Evolutionary conservation across 2,797 vertebrate genomes (phyloP).

Genomic region (Pelodytes ibericus): DNA sequence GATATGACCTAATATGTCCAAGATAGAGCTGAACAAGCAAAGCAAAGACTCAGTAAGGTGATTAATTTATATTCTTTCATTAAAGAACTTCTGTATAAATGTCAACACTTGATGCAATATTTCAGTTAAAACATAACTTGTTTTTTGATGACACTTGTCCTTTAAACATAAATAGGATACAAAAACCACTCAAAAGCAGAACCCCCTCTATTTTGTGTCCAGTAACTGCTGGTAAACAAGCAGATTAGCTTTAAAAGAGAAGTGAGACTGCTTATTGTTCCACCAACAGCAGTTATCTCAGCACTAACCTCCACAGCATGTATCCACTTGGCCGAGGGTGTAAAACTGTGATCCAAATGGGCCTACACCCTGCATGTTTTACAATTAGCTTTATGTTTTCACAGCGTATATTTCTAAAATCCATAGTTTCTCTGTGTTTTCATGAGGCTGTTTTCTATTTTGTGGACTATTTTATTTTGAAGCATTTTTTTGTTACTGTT

Average conservation of each 20-base stretch:
- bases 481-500: too few species aligned
- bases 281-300: neutral
- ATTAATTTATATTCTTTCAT: too few species aligned
- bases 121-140: too few species aligned
- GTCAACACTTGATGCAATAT: too few species aligned
- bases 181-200: neutral
- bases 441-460: neutral
- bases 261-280: neutral
- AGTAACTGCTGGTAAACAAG: neutral
- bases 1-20: too few species aligned
- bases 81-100: too few species aligned
- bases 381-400: neutral
- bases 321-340: neutral
- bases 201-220: neutral
- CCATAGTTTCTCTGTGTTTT: neutral
- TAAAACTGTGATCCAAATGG: constrained; percentile 4
- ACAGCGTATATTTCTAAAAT: neutral
- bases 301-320: neutral
- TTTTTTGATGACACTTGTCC: too few species aligned
- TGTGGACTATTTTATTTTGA: too few species aligned
- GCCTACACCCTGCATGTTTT: neutral
- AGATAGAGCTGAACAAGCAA: too few species aligned
- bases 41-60: too few species aligned
- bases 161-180: too few species aligned
- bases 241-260: neutral